Evolutionary conservation across 2,113 vertebrate species (phyloP).

Genomic region (Thunnus maccoyii): DNA sequence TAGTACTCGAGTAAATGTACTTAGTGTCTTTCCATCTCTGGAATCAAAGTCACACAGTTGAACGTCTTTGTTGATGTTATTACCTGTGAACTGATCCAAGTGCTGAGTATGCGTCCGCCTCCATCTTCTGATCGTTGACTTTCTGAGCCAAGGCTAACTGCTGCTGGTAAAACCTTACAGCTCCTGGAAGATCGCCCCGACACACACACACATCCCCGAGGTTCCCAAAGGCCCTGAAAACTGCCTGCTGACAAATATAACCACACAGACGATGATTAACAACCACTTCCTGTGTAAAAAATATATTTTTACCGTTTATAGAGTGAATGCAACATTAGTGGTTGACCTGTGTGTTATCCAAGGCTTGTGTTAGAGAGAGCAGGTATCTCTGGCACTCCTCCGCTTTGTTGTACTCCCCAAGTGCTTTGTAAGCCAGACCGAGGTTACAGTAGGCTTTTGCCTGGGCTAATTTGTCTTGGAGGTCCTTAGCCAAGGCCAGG

Average conservation of each 20-base stretch:
- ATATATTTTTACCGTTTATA: background rate
- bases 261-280: background rate
- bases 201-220: constrained; percentile 94
- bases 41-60: too few species aligned
- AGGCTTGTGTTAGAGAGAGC: constrained; percentile 91
- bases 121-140: constrained; percentile 89
- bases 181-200: constrained; percentile 90
- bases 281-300: background rate
- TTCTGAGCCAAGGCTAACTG: constrained; percentile 92
- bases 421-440: constrained; percentile 94
- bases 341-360: constrained; percentile 90
- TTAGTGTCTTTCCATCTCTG: too few species aligned
- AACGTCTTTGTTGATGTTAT: background rate
- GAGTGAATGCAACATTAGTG: background rate
- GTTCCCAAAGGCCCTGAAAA: constrained; percentile 95
- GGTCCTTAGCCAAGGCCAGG: constrained; percentile 94
- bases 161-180: constrained; percentile 94
- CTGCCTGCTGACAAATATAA: constrained; percentile 79
- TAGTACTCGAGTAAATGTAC: too few species aligned
- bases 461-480: constrained; percentile 95
- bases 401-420: constrained; percentile 91
- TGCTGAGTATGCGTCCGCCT: constrained; percentile 93
- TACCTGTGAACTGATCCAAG: constrained; percentile 91
- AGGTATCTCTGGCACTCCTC: constrained; percentile 97
- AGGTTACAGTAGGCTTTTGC: constrained; percentile 98